Conservation (phyloP, 2,888 invertebrate species). For the Keiferia lycopersicella region DNA sequence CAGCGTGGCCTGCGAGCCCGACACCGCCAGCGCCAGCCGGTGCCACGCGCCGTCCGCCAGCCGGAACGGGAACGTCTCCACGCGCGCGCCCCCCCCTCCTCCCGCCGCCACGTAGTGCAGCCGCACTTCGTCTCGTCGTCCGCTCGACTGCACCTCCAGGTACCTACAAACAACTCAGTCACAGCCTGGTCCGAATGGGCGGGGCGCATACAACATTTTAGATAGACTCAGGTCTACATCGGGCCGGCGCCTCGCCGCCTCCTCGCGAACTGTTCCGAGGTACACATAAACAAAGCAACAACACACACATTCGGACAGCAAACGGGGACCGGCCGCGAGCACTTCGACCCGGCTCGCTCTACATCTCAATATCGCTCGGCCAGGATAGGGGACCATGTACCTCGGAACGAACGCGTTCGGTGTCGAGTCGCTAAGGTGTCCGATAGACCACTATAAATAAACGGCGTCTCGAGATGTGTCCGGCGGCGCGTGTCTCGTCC, state of each 20-base stretch:
- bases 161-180: constrained; percentile 82
- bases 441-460: constrained; percentile 58
- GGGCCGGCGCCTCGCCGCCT: constrained; percentile 44
- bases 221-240: constrained; percentile 1
- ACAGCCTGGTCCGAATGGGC: constrained; percentile 28
- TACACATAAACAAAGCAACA: constrained; percentile 79
- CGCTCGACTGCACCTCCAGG: constrained; percentile 95
- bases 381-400: constrained; percentile 80
- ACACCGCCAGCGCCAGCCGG: constrained; percentile 90
- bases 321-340: constrained; percentile 63
- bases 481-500: constrained; percentile 36
- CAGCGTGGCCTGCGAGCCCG: constrained; percentile 91
- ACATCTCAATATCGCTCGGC: constrained; percentile 82
- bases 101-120: constrained; percentile 89
- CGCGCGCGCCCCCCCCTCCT: constrained; percentile 82
- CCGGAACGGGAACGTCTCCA: constrained; percentile 93
- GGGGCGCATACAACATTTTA: constrained; percentile 36
- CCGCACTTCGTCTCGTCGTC: constrained; percentile 92
- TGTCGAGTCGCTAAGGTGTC: constrained; percentile 61
- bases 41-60: constrained; percentile 95
- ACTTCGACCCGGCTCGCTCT: constrained; percentile 72
- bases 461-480: constrained; percentile 57
- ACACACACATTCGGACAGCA: constrained; percentile 68
- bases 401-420: constrained; percentile 80
- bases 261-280: constrained; percentile 79